Evolutionary conservation across 2,113 vertebrate species (phyloP).

Genomic region (Neolamprologus modestus): DNA sequence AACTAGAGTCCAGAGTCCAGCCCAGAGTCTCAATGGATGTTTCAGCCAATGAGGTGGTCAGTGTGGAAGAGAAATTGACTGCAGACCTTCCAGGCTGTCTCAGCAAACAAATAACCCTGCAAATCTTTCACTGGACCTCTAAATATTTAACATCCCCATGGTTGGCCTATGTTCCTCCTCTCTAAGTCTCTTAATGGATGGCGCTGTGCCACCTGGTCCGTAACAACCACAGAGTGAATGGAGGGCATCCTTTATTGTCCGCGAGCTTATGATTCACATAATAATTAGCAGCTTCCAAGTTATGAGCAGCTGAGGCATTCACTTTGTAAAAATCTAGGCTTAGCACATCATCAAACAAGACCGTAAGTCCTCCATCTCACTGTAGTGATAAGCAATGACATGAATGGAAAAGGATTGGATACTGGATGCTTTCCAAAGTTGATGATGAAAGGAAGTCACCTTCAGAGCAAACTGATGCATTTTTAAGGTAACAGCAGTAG

Average conservation of each 20-base stretch:
- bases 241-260: slow-evolving; percentile 50
- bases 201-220: slow-evolving; percentile 60
- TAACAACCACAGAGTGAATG: slow-evolving; percentile 30
- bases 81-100: neutral
- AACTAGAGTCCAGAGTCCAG: no score
- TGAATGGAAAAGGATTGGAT: neutral
- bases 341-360: neutral
- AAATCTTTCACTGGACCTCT: slow-evolving; percentile 56
- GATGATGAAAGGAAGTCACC: neutral
- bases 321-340: neutral
- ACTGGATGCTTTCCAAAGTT: neutral
- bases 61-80: neutral
- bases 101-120: slow-evolving; percentile 26
- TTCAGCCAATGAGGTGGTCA: neutral
- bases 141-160: slow-evolving; percentile 57
- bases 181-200: slow-evolving; percentile 54
- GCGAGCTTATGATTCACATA: slow-evolving; percentile 40
- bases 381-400: neutral
- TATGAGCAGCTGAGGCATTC: slow-evolving; percentile 13
- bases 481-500: neutral
- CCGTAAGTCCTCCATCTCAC: neutral
- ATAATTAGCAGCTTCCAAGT: slow-evolving; percentile 56
- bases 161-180: slow-evolving; percentile 42
- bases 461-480: neutral
- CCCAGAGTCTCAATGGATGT: neutral